Evolutionary conservation across 2,113 vertebrate genomes (phyloP).

Genomic region (Cariama cristata): DNA sequence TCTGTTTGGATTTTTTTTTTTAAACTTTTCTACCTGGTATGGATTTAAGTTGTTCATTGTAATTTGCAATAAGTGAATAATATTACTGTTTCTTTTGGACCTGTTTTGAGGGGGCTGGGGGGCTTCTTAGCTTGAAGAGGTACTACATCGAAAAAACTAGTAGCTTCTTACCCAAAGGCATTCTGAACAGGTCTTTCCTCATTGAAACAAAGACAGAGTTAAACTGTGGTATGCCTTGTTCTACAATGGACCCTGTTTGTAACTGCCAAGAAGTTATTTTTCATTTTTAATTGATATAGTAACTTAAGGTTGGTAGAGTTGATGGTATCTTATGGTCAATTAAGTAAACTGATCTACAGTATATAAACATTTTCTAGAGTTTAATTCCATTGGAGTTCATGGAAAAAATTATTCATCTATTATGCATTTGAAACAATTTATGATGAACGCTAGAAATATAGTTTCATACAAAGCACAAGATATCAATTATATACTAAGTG

Average conservation of each 20-base stretch:
- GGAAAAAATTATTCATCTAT: background rate
- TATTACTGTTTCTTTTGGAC: background rate
- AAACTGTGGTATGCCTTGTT: background rate
- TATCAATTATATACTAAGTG: background rate
- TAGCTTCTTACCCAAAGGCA: background rate
- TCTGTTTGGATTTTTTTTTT: background rate
- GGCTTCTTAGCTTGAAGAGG: background rate
- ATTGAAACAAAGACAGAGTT: background rate
- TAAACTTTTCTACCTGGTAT: background rate
- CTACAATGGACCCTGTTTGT: background rate
- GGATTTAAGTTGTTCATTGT: background rate
- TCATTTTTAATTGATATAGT: background rate
- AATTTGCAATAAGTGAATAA: background rate
- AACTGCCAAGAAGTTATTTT: background rate
- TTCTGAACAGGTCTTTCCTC: background rate
- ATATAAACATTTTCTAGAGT: background rate
- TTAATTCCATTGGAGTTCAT: background rate
- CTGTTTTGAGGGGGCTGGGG: background rate
- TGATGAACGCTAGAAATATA: background rate
- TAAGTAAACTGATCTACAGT: background rate
- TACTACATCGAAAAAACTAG: background rate
- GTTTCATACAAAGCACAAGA: background rate
- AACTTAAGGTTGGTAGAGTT: background rate
- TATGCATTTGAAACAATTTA: background rate
- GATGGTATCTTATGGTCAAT: background rate